Evolutionary conservation across 2,888 invertebrate species (phyloP), one percentile per base, ranked within the genome.

Genomic region (Cataglyphis albicans): DNA sequence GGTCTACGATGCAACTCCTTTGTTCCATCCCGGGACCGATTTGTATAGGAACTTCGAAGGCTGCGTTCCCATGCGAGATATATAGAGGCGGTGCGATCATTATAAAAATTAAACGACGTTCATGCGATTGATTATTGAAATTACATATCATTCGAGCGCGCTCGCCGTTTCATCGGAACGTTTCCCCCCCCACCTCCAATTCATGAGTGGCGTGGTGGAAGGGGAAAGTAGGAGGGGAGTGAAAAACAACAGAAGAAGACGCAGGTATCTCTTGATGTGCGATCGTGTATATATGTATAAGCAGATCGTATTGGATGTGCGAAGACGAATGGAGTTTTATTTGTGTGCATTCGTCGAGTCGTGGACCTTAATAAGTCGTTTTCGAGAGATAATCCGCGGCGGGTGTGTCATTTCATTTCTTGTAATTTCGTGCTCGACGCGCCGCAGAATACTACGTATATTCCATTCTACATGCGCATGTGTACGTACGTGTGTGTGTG

Each of bases 31-130:
- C 57, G 29, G 38, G 38, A 61, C 52, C 63, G 81, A 81, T 82
- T 67, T 67, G 82, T 63, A 61, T 57, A 29, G 63, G 68, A 21
- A 29, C 38, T 64, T 25, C 48, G 57, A 63, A 61, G 61, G 52
- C 21, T 57, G 48, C 82, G 87, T 92, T 92, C 92, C 91, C 92
- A 91, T 90, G 90, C 84, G 82, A 85, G 78, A 83, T 73, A 72
- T 7, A 52, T 74, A 81, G 89, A 86, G 90, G 90, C 90, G 88
- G 89, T 86, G 86, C 81, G 88, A 90, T 94, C 92, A 93, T 94
- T 94, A 93, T 93, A 93, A 93, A 94, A 94, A 94, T 94, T 94
- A 94, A 94, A 94, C 94, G 94, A 94, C 93, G 94, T 93, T 94
- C 94, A 94, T 94, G 88, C 94, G 94, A 94, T 94, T 94, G 94